Base-by-base conservation (phyloP, 2,888 invertebrate species). In the Spialia ferax region DNA sequence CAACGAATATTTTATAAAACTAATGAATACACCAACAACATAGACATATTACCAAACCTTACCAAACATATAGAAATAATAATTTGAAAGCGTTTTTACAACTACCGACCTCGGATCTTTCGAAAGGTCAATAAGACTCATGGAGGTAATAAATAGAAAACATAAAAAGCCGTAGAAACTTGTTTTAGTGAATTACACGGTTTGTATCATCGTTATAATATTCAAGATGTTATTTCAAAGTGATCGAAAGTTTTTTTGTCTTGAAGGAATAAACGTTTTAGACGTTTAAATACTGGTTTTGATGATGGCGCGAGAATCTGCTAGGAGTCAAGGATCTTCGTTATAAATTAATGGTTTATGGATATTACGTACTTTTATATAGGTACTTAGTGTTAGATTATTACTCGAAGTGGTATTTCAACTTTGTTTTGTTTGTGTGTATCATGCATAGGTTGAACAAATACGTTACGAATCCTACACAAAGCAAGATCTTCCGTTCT, bases 111-210 rank as follows among this genome's bases (percentile, higher is more conserved):
- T 48, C 48, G 48, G 20, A 48, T 11, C 4, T 48, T 20, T 48
- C 48, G 48, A 48, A 48, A 48, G 48, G 48, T 48, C 20, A 48
- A 48, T 48, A 48, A 48, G 48, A 48, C 48, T 48, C 20, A 48
- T 20, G 48, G 48, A 48, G 20, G 11, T 20, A 48, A 48, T 15
- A 48, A 48, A 48, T 48, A 48, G 48, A 48, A 48, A 48, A 48
- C 18, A 48, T 48, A 48, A 48, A 48, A 20, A 48, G 48, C 20
- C 20, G 4, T 20, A 48, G 48, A 20, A 48, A 48, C 48, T 20
- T 20, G 48, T 48, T 48, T 48, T 20, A 11, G 20, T 20, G 20
- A 48, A 48, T 48, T 48, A 48, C 20, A 11, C 48, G 0, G 20
- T 3, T 48, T 20, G 48, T 48, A 48, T 48, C 48, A 48, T 48